Base-by-base conservation (phyloP, 2,888 invertebrate genomes). In the Phlogophora meticulosa region DNA sequence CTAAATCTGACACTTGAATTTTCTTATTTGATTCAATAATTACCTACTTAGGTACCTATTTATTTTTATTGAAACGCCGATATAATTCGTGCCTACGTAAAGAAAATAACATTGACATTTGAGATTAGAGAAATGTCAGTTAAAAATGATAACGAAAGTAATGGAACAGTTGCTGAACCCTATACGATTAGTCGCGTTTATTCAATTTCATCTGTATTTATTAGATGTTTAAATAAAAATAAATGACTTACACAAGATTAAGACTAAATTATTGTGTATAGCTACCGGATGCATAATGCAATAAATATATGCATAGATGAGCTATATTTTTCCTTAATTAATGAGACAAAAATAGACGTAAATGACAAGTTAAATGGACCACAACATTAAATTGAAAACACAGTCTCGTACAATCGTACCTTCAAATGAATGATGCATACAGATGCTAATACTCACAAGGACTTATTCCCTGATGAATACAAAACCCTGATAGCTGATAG, bases 371-470 rank as follows among this genome's bases (percentile, higher is more conserved):
- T 34, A 36, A 52, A 52, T 75, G 56, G 13, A 32, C 22, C 24
- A 46, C 45, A 20, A 43, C 42, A 36, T 53, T 71, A 45, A 76
- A 61, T 66, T 75, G 15, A 56, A 55, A 74, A 74, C 51, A 43
- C 46, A 70, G 67, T 78, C 71, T 71, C 81, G 70, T 69, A 65
- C 60, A 43, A 46, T 15, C 15, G 42, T 71, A 75, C 55, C 67
- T 66, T 72, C 60, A 20, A 66, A 87, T 87, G 79, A 86, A 86
- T 87, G 84, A 87, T 87, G 79, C 82, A 88, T 85, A 53, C 40
- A 52, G 32, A 59, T 20, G 40, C 53, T 40, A 51, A 68, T 49
- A 36, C 36, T 57, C 62, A 73, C 87, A 87, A 88, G 87, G 87
- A 83, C 80, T 77, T 56, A 73, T 60, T 68, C 71, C 57, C 61